Evolutionary conservation across 2,888 invertebrate genomes (phyloP).

Genomic region (Callimorpha dominula): DNA sequence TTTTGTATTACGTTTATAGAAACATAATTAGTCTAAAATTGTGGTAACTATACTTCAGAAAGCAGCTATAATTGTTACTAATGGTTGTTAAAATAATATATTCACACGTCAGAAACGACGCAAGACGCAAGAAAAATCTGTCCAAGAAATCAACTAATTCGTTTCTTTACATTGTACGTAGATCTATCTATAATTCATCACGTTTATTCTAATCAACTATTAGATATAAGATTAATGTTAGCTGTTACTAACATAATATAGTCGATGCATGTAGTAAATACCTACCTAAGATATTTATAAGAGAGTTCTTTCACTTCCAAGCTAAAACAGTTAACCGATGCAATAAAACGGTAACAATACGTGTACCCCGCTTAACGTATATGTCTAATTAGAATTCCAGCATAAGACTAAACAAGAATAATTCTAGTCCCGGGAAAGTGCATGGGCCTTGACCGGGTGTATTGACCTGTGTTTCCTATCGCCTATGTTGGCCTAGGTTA

Average conservation of each 20-base stretch:
- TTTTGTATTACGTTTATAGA: no score
- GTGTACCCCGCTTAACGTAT: conserved; percentile 17
- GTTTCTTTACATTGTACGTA: no score
- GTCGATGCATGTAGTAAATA: background rate
- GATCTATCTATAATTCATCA: no score
- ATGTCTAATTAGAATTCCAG: conserved; percentile 72
- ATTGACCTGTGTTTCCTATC: conserved; percentile 78
- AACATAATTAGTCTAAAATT: no score
- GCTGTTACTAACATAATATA: background rate
- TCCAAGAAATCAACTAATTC: no score
- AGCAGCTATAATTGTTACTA: no score
- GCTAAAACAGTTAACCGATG: conserved; percentile 23
- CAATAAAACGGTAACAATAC: conserved; percentile 42
- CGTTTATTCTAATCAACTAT: no score
- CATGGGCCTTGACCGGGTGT: conserved; percentile 81
- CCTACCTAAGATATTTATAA: background rate
- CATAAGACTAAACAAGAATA: conserved; percentile 74
- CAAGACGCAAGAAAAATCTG: no score
- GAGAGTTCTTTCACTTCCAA: conserved; percentile 1
- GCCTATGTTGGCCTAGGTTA: conserved; percentile 83
- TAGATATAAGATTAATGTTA: background rate
- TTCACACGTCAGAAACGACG: no score
- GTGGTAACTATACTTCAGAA: no score
- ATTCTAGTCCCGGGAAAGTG: conserved; percentile 80
- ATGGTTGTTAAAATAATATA: no score